Percentiles rank a stretch among this genome's conserved stretches.
These are phyloP conservation scores for Myrmecobius fasciatus DNA, from an alignment of 2,113 vertebrate genomes.

Conservation along the genomic window DNA sequence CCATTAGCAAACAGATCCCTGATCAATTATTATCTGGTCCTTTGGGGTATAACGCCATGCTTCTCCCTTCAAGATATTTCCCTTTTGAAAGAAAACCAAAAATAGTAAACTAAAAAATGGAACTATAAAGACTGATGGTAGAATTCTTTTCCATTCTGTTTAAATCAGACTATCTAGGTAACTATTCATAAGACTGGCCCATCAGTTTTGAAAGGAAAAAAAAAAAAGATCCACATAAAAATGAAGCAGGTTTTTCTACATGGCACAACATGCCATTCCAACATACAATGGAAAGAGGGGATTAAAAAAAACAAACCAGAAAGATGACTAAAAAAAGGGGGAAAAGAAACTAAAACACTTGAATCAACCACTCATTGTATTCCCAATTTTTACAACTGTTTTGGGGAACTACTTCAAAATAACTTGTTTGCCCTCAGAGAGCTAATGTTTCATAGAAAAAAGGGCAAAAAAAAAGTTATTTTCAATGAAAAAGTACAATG, in stretches of 20 bases:
- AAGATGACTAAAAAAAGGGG: background rate
- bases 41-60: background rate
- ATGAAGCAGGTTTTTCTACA: background rate
- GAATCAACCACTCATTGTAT: conserved; percentile 3
- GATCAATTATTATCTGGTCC: conserved; percentile 4
- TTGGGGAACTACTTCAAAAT: conserved; percentile 31
- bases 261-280: background rate
- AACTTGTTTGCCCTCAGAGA: conserved; percentile 33
- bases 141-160: background rate
- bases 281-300: background rate
- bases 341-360: conserved; percentile 20
- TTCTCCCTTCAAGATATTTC: background rate
- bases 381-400: background rate
- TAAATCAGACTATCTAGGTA: background rate
- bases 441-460: conserved; percentile 27
- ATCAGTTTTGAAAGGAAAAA: background rate
- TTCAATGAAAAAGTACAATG: background rate
- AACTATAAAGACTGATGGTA: background rate
- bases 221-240: background rate
- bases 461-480: conserved; percentile 24
- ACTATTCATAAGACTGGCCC: background rate
- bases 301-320: background rate
- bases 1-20: background rate
- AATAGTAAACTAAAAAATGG: background rate
- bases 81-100: background rate